Evolutionary conservation across 2,888 invertebrate species (phyloP), one percentile per base, ranked within the genome.

Genomic region (Acleris cristana): DNA sequence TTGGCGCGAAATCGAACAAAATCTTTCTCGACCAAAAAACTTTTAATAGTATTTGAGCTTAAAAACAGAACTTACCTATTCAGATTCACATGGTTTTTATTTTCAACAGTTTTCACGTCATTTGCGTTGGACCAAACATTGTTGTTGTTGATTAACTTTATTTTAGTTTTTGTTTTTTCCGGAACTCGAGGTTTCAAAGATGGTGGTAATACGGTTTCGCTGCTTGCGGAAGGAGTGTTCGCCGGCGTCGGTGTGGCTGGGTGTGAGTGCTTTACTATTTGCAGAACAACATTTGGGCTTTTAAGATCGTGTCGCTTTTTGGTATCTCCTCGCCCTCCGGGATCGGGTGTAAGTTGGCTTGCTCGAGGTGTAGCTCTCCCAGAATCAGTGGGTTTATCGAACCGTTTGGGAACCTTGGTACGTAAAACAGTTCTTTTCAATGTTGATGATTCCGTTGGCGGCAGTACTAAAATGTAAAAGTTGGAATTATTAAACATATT

Each of bases 61-160:
- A 62, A 59, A 40, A 54, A 69, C 57, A 18, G 48, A 45, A 73
- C 89, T 86, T 81, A 90, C 91, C 86, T 85, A 72, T 83, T 66
- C 34, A 79, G 79, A 45, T 81, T 67, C 45, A 80, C 74, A 18
- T 84, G 76, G 49, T 81, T 76, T 76, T 82, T 86, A 53, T 79
- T 83, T 51, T 80, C 78, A 65, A 74, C 75, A 66, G 72, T 77
- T 72, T 77, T 86, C 53, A 76, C 75, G 63, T 86, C 84, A 75
- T 85, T 86, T 23, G 85, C 84, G 70, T 84, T 85, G 3, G 88
- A 83, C 91, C 91, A 92, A 65, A 89, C 85, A 72, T 87, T 86
- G 74, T 92, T 92, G 74, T 92, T 92, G 70, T 92, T 92, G n/a
- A 92, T 85, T 77, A 86, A 88, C 73, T 90, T 90, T 34, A 85